Evolutionary conservation across 2,888 invertebrate species (phyloP).

Genomic region (Pegoplata infirma): DNA sequence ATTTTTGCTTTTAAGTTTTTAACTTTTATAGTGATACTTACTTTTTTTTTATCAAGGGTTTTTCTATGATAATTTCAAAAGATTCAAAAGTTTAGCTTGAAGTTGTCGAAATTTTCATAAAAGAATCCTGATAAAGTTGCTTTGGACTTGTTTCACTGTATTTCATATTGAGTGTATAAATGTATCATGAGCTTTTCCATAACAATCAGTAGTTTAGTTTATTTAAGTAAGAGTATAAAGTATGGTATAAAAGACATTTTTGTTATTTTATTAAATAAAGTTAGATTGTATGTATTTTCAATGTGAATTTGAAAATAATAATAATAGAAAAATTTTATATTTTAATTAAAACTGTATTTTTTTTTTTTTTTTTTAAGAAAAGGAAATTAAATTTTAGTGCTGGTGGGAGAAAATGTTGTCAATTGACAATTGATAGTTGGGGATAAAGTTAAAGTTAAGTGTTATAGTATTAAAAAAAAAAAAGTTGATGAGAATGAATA

Average conservation of each 20-base stretch:
- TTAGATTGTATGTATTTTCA: neutral
- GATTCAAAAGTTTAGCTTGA: no score
- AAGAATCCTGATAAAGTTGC: no score
- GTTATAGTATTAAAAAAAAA: no score
- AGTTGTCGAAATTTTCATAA: no score
- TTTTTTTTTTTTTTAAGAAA: neutral
- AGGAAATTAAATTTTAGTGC: neutral
- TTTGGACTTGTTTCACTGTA: no score
- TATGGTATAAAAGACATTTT: conserved; percentile 3
- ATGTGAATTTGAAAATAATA: neutral
- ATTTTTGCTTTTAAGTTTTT: no score
- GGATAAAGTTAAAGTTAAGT: neutral
- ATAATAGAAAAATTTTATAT: neutral
- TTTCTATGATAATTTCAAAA: no score
- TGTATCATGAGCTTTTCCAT: neutral
- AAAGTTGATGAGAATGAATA: no score
- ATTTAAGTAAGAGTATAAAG: neutral
- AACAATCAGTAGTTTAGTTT: conserved; percentile 12
- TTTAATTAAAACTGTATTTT: conserved; percentile 8
- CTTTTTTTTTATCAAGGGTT: no score
- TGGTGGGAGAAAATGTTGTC: neutral
- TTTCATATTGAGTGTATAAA: no score
- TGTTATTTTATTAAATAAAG: neutral
- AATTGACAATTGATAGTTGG: neutral
- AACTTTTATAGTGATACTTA: no score